These are phyloP conservation scores for Tetranychus piercei DNA, from an alignment of 2,888 invertebrate genomes.

Conservation along the genomic window DNA sequence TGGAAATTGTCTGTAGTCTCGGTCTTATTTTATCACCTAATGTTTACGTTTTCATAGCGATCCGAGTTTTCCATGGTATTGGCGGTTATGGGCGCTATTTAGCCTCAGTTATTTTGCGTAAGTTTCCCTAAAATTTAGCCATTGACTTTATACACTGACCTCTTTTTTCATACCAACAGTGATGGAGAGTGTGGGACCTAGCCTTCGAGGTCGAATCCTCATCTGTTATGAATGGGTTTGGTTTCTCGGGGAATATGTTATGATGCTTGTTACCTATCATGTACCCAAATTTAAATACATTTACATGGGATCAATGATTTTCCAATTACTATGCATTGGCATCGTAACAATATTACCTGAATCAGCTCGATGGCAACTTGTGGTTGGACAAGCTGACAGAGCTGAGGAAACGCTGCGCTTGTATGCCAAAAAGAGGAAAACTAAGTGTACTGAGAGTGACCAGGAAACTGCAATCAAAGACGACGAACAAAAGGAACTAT, in stretches of 20 bases:
- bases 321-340: background rate
- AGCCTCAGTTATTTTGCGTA: conserved; percentile 14
- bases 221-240: conserved; percentile 16
- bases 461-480: background rate
- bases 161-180: conserved; percentile 5
- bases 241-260: conserved; percentile 10
- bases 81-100: conserved; percentile 29
- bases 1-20: conserved; percentile 13
- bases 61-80: conserved; percentile 48
- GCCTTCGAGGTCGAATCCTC: conserved; percentile 7
- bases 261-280: conserved; percentile 14
- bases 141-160: too few relatives aligned
- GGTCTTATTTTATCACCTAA: background rate
- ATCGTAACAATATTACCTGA: conserved; percentile 9
- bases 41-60: conserved; percentile 40
- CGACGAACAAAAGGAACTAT: conserved; percentile 7
- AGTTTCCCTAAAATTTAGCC: background rate
- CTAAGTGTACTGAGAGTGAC: background rate
- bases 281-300: conserved; percentile 14
- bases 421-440: background rate
- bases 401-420: background rate
- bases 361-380: conserved; percentile 11
- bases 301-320: background rate
- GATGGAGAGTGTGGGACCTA: conserved; percentile 18
- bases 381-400: background rate